Evolutionary conservation across 2,888 invertebrate genomes (phyloP).

Genomic region (Zelleria hepariella): DNA sequence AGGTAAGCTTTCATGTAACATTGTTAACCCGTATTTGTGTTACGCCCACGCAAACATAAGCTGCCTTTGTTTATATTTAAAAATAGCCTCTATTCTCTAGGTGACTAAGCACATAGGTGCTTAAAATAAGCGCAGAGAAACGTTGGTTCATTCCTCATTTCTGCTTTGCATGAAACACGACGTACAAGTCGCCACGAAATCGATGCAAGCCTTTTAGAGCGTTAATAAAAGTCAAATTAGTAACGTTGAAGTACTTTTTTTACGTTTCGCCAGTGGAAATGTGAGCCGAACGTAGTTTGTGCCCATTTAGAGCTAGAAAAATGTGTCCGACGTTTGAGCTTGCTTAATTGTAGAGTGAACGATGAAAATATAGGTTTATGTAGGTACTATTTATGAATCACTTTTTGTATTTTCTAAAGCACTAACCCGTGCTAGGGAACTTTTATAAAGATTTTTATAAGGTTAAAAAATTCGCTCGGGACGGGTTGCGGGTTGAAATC

Average conservation of each 20-base stretch:
- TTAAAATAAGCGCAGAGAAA: background rate
- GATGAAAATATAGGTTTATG: no score
- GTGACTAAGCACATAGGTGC: background rate
- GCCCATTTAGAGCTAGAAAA: background rate
- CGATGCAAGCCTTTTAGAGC: background rate
- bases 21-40: slow-evolving; percentile 32
- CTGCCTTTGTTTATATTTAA: background rate
- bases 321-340: background rate
- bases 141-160: background rate
- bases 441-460: no score
- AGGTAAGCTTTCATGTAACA: slow-evolving; percentile 53
- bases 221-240: slow-evolving; percentile 3
- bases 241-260: background rate
- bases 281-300: background rate
- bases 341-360: background rate
- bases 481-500: no score
- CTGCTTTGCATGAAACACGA: background rate
- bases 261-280: background rate
- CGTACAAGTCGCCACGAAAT: background rate
- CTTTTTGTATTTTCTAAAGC: no score
- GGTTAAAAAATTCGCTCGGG: no score
- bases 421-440: no score
- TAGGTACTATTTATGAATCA: no score
- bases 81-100: slow-evolving; percentile 14
- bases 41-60: slow-evolving; percentile 11